Percentiles rank a stretch among this genome's conserved stretches.
These are phyloP conservation scores for Drosophila suboccidentalis DNA, from an alignment of 2,888 invertebrate species.

Conservation along the genomic window DNA sequence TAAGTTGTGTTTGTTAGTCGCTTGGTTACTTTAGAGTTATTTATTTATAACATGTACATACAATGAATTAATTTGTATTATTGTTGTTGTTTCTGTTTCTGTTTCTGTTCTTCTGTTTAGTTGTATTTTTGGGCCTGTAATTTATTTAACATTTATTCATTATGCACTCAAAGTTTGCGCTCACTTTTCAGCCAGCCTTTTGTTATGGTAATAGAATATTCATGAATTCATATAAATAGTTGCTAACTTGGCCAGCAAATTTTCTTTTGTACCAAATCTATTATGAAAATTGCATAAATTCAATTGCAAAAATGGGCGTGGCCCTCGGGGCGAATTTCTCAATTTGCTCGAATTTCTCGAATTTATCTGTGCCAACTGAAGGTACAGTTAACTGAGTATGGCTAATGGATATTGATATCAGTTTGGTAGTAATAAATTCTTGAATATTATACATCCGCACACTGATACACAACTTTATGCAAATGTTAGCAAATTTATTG, in stretches of 20 bases:
- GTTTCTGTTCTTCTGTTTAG: slow-evolving; percentile 23
- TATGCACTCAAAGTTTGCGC: slow-evolving; percentile 62
- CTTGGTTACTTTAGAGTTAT: slow-evolving; percentile 62
- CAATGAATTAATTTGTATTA: slow-evolving; percentile 71
- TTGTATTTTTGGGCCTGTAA: slow-evolving; percentile 40
- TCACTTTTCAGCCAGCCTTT: slow-evolving; percentile 44
- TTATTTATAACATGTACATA: slow-evolving; percentile 79
- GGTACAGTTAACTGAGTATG: slow-evolving; percentile 15
- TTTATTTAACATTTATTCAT: slow-evolving; percentile 77
- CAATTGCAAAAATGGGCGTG: slow-evolving; percentile 22
- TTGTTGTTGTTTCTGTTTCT: slow-evolving; percentile 49
- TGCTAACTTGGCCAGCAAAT: slow-evolving; percentile 16
- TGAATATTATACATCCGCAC: slow-evolving; percentile 18
- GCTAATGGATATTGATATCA: slow-evolving; percentile 29
- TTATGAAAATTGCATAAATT: slow-evolving; percentile 24
- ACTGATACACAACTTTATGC: background rate
- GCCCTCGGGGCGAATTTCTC: background rate
- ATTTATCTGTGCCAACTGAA: background rate
- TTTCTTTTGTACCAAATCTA: slow-evolving; percentile 17
- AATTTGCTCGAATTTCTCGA: slow-evolving; percentile 4
- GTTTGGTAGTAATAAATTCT: slow-evolving; percentile 21
- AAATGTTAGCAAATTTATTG: slow-evolving; percentile 8
- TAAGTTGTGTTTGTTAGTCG: slow-evolving; percentile 45
- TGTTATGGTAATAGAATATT: slow-evolving; percentile 69
- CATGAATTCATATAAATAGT: slow-evolving; percentile 59